Percentiles rank a stretch among this genome's conserved stretches.
Conservation (phyloP, 2,797 vertebrate genomes). For the Loriculus beryllinus region DNA sequence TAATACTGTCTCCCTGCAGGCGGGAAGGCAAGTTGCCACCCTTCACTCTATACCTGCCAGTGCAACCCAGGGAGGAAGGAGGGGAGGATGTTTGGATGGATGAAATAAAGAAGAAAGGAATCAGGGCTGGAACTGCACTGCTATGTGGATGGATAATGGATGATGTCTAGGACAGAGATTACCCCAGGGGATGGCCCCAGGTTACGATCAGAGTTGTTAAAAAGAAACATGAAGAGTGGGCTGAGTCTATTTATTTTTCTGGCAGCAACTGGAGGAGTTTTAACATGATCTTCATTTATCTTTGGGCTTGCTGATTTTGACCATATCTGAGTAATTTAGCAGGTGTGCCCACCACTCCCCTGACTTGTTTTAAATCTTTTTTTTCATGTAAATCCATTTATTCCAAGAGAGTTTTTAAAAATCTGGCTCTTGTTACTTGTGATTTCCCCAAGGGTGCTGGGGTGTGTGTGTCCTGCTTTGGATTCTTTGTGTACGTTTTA, state of each 20-base stretch:
- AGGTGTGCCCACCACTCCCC: neutral
- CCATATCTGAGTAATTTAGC: neutral
- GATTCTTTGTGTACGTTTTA: neutral
- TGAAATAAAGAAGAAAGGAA: neutral
- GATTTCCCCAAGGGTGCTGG: neutral
- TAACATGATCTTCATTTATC: neutral
- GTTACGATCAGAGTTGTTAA: neutral
- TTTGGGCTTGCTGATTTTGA: neutral
- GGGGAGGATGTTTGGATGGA: neutral
- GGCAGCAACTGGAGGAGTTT: neutral
- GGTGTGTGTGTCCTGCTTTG: neutral
- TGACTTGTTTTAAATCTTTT: neutral
- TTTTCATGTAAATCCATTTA: neutral
- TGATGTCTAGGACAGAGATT: neutral
- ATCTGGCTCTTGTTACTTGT: neutral
- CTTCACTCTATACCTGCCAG: neutral
- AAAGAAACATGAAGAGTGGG: neutral
- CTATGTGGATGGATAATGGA: neutral
- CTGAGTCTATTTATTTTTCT: neutral
- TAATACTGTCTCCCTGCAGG: slow-evolving; percentile 1
- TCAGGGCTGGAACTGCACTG: neutral
- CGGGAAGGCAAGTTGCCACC: neutral
- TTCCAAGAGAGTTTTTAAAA: neutral
- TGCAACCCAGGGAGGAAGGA: neutral
- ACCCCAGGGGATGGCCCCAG: neutral